Evolutionary conservation across 2,797 vertebrate genomes (phyloP).

Genomic region (Danio albolineatus): DNA sequence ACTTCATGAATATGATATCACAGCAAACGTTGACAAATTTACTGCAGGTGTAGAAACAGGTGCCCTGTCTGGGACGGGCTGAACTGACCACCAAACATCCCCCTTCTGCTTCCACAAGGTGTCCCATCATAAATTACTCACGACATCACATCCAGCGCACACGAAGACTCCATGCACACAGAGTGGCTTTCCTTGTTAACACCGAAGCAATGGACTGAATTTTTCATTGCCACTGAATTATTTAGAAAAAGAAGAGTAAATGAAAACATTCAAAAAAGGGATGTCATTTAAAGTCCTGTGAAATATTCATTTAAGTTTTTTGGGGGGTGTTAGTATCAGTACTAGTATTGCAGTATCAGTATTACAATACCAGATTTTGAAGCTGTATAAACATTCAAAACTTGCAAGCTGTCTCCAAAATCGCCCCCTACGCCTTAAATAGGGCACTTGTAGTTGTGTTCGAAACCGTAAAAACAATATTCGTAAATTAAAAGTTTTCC

Average conservation of each 20-base stretch:
- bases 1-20: slow-evolving; percentile 43
- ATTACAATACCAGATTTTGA: too few species aligned
- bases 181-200: slow-evolving; percentile 81
- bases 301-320: too few species aligned
- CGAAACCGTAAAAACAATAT: too few species aligned
- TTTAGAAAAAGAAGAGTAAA: slow-evolving; percentile 58
- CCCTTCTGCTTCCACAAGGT: slow-evolving; percentile 31
- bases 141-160: slow-evolving; percentile 65
- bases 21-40: slow-evolving; percentile 55
- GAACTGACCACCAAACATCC: slow-evolving; percentile 47
- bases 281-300: too few species aligned
- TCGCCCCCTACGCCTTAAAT: too few species aligned
- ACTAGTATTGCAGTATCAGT: too few species aligned
- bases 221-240: slow-evolving; percentile 74
- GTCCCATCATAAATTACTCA: slow-evolving; percentile 68
- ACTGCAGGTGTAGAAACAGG: slow-evolving; percentile 52
- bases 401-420: too few species aligned
- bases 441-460: too few species aligned
- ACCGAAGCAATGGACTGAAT: slow-evolving; percentile 68
- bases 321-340: too few species aligned
- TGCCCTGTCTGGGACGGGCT: slow-evolving; percentile 42
- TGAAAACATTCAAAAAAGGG: neutral
- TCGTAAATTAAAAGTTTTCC: too few species aligned
- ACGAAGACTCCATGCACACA: slow-evolving; percentile 58
- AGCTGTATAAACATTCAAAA: too few species aligned